Percentiles rank a stretch among this genome's conserved stretches.
phyloP scores from a whole-genome alignment of 2,888 invertebrate genomes.

The Torymus tubicola region DNA sequence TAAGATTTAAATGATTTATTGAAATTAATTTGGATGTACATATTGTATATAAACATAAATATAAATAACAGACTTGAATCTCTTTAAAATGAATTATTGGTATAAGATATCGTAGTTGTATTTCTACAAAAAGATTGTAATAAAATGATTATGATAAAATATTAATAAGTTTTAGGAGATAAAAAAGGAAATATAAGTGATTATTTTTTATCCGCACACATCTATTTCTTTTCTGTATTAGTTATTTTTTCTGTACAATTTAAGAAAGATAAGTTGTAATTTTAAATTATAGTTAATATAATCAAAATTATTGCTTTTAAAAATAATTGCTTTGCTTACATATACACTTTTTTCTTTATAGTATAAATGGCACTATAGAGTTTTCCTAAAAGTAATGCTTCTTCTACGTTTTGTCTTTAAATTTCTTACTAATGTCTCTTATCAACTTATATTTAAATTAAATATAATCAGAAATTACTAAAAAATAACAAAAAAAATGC shows the following conservation, averaged over 20 bases:
- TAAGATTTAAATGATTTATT: slow-evolving; percentile 53
- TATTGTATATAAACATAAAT: slow-evolving; percentile 42
- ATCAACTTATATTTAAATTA: no score
- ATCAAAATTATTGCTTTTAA: background rate
- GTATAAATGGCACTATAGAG: slow-evolving; percentile 48
- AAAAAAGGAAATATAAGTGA: slow-evolving; percentile 3
- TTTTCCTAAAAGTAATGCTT: slow-evolving; percentile 16
- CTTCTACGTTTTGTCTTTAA: no score
- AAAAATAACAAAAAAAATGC: no score
- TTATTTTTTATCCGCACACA: slow-evolving; percentile 15
- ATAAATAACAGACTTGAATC: slow-evolving; percentile 42
- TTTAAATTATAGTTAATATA: background rate
- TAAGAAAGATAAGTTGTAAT: background rate
- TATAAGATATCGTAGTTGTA: slow-evolving; percentile 42
- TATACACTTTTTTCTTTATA: background rate
- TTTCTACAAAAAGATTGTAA: slow-evolving; percentile 50
- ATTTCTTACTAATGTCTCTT: no score
- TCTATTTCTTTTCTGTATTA: slow-evolving; percentile 8
- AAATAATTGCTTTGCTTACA: slow-evolving; percentile 11
- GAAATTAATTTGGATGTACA: slow-evolving; percentile 45
- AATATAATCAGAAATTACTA: no score
- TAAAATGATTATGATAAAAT: slow-evolving; percentile 43
- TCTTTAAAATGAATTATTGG: slow-evolving; percentile 42
- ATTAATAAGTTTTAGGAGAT: slow-evolving; percentile 31
- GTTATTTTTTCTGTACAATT: slow-evolving; percentile 20